Conservation (phyloP, 2,113 vertebrate genomes). For the Synodontis membranacea region DNA sequence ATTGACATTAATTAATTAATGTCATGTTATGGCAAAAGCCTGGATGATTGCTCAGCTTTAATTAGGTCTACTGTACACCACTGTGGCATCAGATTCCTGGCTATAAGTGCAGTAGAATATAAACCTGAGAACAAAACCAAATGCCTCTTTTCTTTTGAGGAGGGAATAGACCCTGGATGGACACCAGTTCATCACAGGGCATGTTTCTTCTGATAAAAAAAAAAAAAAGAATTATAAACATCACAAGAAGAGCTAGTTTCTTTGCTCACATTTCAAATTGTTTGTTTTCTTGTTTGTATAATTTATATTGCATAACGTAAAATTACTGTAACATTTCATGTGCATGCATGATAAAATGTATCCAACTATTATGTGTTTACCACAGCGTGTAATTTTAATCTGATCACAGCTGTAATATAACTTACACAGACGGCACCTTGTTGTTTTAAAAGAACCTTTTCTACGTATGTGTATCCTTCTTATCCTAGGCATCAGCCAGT, state of each 20-base stretch:
- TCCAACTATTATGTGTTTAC: background rate
- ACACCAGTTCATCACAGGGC: background rate
- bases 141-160: background rate
- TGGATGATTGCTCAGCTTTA: background rate
- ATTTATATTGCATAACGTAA: background rate
- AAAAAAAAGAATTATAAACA: no score
- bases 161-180: background rate
- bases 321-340: background rate
- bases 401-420: background rate
- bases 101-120: background rate
- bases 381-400: background rate
- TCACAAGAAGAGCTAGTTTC: background rate
- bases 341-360: background rate
- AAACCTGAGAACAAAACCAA: background rate
- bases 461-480: background rate
- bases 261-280: background rate
- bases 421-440: background rate
- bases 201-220: background rate
- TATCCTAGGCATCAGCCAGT: background rate
- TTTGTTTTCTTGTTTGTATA: background rate
- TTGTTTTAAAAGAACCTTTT: background rate
- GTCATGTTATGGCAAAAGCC: background rate
- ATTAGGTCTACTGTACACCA: background rate
- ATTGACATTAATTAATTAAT: background rate
- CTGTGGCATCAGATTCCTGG: background rate